Conservation (phyloP, 2,888 invertebrate genomes). For the Aspidiotus destructor region DNA sequence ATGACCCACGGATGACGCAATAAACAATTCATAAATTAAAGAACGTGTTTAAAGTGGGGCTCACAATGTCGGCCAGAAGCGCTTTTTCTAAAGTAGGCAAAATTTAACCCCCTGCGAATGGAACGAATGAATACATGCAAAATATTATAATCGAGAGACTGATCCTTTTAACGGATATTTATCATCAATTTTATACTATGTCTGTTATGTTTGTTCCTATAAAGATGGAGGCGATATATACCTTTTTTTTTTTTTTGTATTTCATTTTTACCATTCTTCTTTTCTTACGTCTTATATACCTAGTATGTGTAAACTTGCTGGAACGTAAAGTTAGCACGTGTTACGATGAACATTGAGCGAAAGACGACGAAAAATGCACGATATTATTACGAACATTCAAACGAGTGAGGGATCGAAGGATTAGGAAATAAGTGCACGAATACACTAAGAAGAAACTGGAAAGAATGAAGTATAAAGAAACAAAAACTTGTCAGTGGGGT, state of each 20-base stretch:
- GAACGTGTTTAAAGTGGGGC: too few species aligned
- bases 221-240: too few species aligned
- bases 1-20: too few species aligned
- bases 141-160: not conserved
- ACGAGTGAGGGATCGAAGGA: not conserved
- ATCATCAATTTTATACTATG: constrained; percentile 10
- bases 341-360: constrained; percentile 5
- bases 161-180: constrained; percentile 20
- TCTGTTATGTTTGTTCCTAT: not conserved
- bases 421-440: constrained; percentile 9
- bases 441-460: not conserved
- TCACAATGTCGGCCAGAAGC: too few species aligned
- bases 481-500: constrained; percentile 19
- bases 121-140: not conserved
- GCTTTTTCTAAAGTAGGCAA: too few species aligned
- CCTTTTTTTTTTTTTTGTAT: not conserved
- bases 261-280: not conserved
- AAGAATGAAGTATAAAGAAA: constrained; percentile 8
- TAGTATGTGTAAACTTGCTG: not conserved
- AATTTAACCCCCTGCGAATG: too few species aligned
- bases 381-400: not conserved
- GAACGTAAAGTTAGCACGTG: constrained; percentile 11
- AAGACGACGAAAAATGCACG: not conserved
- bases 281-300: not conserved
- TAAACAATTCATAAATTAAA: too few species aligned